Evolutionary conservation across 1,140 invertebrate genomes (phyloP).

Genomic region (Drosophila busckii): DNA sequence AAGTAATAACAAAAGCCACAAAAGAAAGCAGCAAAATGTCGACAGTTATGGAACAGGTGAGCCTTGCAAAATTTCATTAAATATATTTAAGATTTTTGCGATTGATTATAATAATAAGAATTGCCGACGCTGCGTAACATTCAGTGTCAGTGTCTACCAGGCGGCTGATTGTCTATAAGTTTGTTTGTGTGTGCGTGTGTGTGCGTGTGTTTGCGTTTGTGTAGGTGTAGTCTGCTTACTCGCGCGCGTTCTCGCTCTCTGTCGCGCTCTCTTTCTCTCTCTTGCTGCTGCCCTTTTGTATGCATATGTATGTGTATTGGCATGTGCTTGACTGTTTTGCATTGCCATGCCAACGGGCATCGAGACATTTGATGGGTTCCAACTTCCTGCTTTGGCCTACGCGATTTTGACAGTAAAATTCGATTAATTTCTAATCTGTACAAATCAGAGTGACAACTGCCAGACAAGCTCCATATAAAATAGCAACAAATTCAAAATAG

Average conservation of each 20-base stretch:
- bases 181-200: slow-evolving; percentile 16
- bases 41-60: slow-evolving; percentile 72
- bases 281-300: slow-evolving; percentile 2
- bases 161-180: slow-evolving; percentile 26
- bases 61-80: slow-evolving; percentile 10
- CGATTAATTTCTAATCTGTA: slow-evolving; percentile 77
- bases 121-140: slow-evolving; percentile 66
- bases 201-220: slow-evolving; percentile 14
- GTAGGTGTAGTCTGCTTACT: slow-evolving; percentile 35
- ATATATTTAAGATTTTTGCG: slow-evolving; percentile 29
- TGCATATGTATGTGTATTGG: slow-evolving; percentile 28
- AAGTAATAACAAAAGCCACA: slow-evolving; percentile 23
- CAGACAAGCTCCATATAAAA: slow-evolving; percentile 26
- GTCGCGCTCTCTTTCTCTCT: neutral
- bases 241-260: neutral
- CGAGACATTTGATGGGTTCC: slow-evolving; percentile 27
- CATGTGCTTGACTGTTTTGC: slow-evolving; percentile 55
- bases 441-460: slow-evolving; percentile 68
- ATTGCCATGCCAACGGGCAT: slow-evolving; percentile 59
- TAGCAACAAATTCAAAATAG: slow-evolving; percentile 36
- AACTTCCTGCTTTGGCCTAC: slow-evolving; percentile 35
- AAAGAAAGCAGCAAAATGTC: slow-evolving; percentile 55
- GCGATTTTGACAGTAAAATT: slow-evolving; percentile 76
- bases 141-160: slow-evolving; percentile 57
- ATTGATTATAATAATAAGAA: too few species aligned